A percentile compares a stretch with the other conserved stretches of the same genome.
Evolutionary conservation across 92 coral and sea anemone genomes (phyloP).

Genomic region (Desmophyllum pertusum): DNA sequence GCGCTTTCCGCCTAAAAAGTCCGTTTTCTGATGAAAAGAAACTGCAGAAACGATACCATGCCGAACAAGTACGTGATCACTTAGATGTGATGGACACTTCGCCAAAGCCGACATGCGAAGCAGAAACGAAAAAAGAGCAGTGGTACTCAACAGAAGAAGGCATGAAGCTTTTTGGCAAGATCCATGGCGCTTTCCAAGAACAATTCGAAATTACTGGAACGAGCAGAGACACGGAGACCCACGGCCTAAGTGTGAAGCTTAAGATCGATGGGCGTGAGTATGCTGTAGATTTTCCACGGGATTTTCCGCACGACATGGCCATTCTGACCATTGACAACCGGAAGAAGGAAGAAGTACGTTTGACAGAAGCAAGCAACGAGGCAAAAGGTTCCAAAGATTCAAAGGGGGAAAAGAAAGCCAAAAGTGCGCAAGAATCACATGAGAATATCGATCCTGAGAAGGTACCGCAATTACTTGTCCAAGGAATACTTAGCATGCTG

Average conservation of each 20-base stretch:
- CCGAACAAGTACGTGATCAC: not conserved
- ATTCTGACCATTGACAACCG: not conserved
- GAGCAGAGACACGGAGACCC: conserved; percentile 64
- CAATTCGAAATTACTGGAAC: conserved; percentile 46
- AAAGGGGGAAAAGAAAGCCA: not conserved
- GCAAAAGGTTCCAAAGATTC: not conserved
- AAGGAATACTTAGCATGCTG: not conserved
- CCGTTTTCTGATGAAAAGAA: conserved; percentile 11
- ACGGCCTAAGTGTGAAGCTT: conserved; percentile 61
- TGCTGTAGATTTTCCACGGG: conserved; percentile 58
- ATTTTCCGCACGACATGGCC: conserved; percentile 56
- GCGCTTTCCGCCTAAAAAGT: conserved; percentile 45
- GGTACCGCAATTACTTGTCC: conserved; percentile 6
- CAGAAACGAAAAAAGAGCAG: conserved; percentile 59
- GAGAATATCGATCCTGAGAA: not conserved
- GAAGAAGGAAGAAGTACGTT: not conserved
- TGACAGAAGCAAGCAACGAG: not conserved
- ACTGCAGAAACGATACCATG: not conserved
- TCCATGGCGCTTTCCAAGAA: conserved; percentile 25
- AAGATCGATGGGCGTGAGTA: not conserved
- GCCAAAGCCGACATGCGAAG: conserved; percentile 33
- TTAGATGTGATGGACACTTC: not conserved
- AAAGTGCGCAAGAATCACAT: not conserved
- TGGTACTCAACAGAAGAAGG: conserved; percentile 76
- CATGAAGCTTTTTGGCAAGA: conserved; percentile 41